Evolutionary conservation across 2,888 invertebrate genomes (phyloP).

Genomic region (Phymatocera aterrima): DNA sequence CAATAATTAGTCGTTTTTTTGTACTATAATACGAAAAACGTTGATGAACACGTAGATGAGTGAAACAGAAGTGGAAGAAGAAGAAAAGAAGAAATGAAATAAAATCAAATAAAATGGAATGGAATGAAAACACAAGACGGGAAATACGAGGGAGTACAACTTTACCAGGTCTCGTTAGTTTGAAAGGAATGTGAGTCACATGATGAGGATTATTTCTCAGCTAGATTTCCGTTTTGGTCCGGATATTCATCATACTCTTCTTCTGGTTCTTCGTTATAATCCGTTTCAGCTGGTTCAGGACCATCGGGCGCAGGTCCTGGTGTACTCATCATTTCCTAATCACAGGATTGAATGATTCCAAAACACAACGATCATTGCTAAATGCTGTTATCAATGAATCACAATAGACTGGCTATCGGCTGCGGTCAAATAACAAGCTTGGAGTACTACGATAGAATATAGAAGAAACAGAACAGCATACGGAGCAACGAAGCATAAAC

Average conservation of each 20-base stretch:
- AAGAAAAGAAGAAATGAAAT: neutral
- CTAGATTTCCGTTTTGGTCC: conserved; percentile 73
- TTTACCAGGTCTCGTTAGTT: conserved; percentile 57
- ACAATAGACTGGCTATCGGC: neutral
- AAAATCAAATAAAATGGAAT: neutral
- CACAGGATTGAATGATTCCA: conserved; percentile 64
- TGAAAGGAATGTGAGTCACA: conserved; percentile 56
- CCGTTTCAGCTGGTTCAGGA: conserved; percentile 78
- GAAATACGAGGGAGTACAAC: conserved; percentile 10
- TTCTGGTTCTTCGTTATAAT: conserved; percentile 78
- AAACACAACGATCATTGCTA: conserved; percentile 48
- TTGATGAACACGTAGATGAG: neutral
- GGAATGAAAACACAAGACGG: neutral
- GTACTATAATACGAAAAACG: no score
- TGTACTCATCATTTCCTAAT: conserved; percentile 70
- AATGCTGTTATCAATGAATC: neutral
- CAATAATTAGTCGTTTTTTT: neutral
- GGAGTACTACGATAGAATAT: neutral
- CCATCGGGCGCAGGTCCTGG: conserved; percentile 77
- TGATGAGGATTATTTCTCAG: conserved; percentile 68
- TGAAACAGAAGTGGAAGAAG: neutral
- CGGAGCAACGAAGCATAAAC: no score
- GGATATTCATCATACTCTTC: conserved; percentile 80
- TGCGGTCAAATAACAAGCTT: neutral
- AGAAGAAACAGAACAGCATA: no score